Conservation (phyloP, 2,888 invertebrate species). For the Steinernema carpocapsae region DNA sequence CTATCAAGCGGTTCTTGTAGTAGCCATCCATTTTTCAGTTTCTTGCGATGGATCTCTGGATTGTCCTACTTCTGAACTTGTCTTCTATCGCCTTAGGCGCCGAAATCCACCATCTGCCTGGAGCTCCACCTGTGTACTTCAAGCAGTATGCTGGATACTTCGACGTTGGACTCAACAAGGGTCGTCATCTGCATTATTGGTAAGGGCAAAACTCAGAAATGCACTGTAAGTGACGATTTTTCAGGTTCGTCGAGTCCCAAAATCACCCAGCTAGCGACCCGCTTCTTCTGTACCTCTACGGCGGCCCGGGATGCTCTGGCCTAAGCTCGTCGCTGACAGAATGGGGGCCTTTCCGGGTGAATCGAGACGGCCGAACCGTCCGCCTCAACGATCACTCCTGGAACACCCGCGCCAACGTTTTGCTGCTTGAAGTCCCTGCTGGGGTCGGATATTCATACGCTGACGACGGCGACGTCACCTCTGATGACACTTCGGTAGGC, state of each 20-base stretch:
- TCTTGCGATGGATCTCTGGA: too few relatives aligned
- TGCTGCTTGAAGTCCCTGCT: constrained; percentile 72
- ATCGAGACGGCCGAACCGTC: constrained; percentile 59
- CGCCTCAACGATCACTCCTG: constrained; percentile 67
- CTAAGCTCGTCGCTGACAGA: constrained; percentile 70
- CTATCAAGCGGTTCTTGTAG: too few relatives aligned
- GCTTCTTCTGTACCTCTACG: constrained; percentile 55
- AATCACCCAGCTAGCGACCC: constrained; percentile 53
- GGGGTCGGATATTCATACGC: constrained; percentile 68
- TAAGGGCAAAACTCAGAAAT: too few relatives aligned
- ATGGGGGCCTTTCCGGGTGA: constrained; percentile 71
- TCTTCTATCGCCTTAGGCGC: background rate
- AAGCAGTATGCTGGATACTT: constrained; percentile 71
- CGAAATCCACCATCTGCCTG: constrained; percentile 40
- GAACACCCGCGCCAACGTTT: constrained; percentile 71
- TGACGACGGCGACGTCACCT: constrained; percentile 41
- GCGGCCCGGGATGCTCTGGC: constrained; percentile 70
- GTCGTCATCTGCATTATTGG: constrained; percentile 70
- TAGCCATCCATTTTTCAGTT: too few relatives aligned
- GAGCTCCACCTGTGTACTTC: constrained; percentile 65
- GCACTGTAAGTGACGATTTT: constrained; percentile 69
- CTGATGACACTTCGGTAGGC: constrained; percentile 48
- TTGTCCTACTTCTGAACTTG: too few relatives aligned
- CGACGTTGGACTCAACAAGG: constrained; percentile 57
- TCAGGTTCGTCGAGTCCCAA: constrained; percentile 54